These are phyloP conservation scores for Lycia hirtaria DNA, from an alignment of 2,888 invertebrate genomes.

Conservation along the genomic window DNA sequence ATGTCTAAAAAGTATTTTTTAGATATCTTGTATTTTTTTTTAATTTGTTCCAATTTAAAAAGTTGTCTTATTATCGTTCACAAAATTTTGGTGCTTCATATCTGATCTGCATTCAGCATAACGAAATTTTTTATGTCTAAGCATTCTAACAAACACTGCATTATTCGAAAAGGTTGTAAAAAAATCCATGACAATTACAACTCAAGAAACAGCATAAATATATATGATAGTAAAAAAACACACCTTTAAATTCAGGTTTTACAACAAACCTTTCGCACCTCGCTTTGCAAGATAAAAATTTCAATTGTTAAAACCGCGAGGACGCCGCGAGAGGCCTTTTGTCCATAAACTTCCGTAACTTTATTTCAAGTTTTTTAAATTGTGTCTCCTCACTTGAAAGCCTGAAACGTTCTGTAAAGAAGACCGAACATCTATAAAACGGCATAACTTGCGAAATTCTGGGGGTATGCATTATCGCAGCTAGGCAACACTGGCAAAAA, in stretches of 20 bases:
- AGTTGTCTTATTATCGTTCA: no score
- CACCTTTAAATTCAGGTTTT: conserved; percentile 5
- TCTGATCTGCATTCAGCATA: no score
- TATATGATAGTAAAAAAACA: neutral
- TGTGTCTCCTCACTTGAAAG: conserved; percentile 18
- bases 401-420: conserved; percentile 8
- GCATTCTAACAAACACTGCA: no score
- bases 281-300: conserved; percentile 33
- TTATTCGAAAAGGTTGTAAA: no score
- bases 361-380: conserved; percentile 32
- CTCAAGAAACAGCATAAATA: neutral
- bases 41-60: no score
- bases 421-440: neutral
- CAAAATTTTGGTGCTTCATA: no score
- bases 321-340: conserved; percentile 30
- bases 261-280: conserved; percentile 9
- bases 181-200: neutral
- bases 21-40: no score
- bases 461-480: conserved; percentile 3
- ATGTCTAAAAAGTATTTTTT: no score
- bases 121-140: no score
- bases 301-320: conserved; percentile 31
- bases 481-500: no score
- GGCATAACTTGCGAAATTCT: conserved; percentile 13
- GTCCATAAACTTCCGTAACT: conserved; percentile 29